Evolutionary conservation across 2,888 invertebrate genomes (phyloP), one percentile per base, ranked within the genome.

Genomic region (Malacosoma neustria): DNA sequence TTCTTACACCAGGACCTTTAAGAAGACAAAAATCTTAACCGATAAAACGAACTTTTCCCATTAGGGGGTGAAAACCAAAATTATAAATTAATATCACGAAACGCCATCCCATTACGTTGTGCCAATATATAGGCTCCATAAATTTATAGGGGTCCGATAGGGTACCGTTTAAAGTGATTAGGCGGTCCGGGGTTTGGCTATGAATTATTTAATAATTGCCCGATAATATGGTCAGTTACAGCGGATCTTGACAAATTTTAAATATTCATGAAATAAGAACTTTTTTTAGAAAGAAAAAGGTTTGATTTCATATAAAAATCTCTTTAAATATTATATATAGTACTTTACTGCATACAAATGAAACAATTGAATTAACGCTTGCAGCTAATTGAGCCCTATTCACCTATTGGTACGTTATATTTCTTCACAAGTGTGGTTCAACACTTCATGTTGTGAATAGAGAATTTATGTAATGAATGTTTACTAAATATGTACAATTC

Each of bases 191-290:
- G 13, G 13, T n/a, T 14, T 13, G n/a, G 32, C n/a, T 13, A 13
- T 32, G 13, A 32, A 32, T 32, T n/a, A 32, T 31, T 31, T 11
- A 31, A 31, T 31, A 31, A 31, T 31, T 31, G 31, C 13, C 31
- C 31, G 31, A 31, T 31, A 31, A 31, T 31, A 7, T 11, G 31
- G 13, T 12, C 31, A 13, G 12, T 11, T 31, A 22, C 22, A 22
- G 22, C 6, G 22, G 2, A 9, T 22, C 7, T 22, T 22, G 22
- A 22, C 5, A 9, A 9, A 4, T 22, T 22, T 22, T 22, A 0
- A 22, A 22, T 22, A 22, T 22, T 22, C 22, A 22, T 22, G n/a
- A n/a, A n/a, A n/a, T n/a, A n/a, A n/a, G n/a, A n/a, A n/a, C n/a
- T n/a, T n/a, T n/a, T n/a, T n/a, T n/a, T n/a, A n/a, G n/a, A n/a